phyloP scores from a whole-genome alignment of 53 echinoderm and acorn worm species.

The Henricia sp. region DNA sequence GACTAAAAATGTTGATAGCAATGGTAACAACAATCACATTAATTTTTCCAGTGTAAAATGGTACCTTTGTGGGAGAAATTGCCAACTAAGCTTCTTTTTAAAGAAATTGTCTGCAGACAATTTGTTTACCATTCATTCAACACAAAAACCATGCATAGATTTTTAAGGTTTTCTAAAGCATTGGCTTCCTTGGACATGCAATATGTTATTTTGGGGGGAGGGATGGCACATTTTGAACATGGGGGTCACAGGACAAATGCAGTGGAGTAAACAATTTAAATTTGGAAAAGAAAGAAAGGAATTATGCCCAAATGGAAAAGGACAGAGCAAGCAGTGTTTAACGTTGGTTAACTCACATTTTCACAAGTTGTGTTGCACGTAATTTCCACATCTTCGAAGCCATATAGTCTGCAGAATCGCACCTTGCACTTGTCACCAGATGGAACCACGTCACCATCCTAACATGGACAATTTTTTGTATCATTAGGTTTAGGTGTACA shows the following conservation, averaged over 20 bases:
- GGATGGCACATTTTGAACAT: not conserved
- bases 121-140: too few species aligned
- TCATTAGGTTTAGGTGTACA: not conserved
- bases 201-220: too few species aligned
- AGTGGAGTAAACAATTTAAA: not conserved
- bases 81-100: too few species aligned
- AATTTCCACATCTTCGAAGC: not conserved
- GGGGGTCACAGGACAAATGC: not conserved
- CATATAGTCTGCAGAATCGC: not conserved
- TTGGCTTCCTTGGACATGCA: too few species aligned
- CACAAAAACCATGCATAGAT: too few species aligned
- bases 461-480: not conserved
- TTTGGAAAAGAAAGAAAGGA: not conserved
- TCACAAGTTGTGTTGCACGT: constrained; percentile 20
- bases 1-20: not conserved
- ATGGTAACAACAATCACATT: too few species aligned
- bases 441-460: constrained; percentile 33
- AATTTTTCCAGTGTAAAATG: not conserved
- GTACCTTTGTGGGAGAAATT: not conserved
- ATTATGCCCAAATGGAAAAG: too few species aligned
- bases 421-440: not conserved
- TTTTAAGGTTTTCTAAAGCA: too few species aligned
- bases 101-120: too few species aligned
- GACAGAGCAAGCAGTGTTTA: too few species aligned
- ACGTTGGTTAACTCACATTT: constrained; percentile 21